phyloP scores from a whole-genome alignment of 2,888 invertebrate species.

The Perdita meconis region DNA sequence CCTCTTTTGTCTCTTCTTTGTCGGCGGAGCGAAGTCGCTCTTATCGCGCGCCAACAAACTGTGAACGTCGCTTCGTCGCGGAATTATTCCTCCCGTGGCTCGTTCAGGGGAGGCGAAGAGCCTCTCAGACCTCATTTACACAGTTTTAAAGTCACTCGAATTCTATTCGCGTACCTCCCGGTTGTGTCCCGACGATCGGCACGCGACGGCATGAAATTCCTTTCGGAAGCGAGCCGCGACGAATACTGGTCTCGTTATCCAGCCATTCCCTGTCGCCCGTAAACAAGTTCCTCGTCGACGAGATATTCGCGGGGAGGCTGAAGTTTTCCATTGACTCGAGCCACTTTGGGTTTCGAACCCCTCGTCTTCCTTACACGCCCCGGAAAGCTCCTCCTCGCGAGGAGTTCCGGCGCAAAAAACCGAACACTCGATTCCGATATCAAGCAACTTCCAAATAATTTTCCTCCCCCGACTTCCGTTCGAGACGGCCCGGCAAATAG shows the following conservation, averaged over 20 bases:
- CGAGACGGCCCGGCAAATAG: slow-evolving; percentile 67
- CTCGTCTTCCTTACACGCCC: background rate
- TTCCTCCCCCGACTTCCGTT: slow-evolving; percentile 55
- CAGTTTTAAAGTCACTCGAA: background rate
- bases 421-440: slow-evolving; percentile 63
- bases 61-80: slow-evolving; percentile 14
- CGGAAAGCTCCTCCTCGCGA: background rate
- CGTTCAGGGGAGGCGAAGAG: background rate
- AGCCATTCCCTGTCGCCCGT: slow-evolving; percentile 42
- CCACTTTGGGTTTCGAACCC: slow-evolving; percentile 6
- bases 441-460: slow-evolving; percentile 71
- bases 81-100: slow-evolving; percentile 1
- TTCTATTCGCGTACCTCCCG: slow-evolving; percentile 6
- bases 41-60: background rate
- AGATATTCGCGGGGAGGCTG: slow-evolving; percentile 48
- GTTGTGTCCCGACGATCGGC: background rate
- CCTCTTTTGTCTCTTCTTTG: background rate
- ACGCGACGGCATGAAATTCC: slow-evolving; percentile 15
- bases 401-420: slow-evolving; percentile 39
- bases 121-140: slow-evolving; percentile 2
- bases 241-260: slow-evolving; percentile 56
- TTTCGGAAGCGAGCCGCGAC: slow-evolving; percentile 35
- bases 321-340: slow-evolving; percentile 56
- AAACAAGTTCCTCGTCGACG: slow-evolving; percentile 51
- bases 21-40: background rate